Evolutionary conservation across 2,113 vertebrate genomes (phyloP), one percentile per base, ranked within the genome.

Genomic region (Festucalex cinctus): DNA sequence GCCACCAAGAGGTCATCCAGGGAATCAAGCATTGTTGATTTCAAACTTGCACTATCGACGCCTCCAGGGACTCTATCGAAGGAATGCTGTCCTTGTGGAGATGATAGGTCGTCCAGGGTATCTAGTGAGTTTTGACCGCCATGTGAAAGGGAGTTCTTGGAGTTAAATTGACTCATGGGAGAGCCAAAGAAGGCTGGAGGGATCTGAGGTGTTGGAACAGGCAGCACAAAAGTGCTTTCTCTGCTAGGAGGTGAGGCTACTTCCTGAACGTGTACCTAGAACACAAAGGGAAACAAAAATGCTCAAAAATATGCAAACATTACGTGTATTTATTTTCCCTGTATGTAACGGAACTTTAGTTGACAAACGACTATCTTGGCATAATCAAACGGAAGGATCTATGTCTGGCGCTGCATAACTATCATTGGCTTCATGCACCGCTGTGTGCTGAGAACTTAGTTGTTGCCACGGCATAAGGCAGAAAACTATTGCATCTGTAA

Each of bases 141-240:
- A 0, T 74, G 76, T 0, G 91, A 84, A 0, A 95, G 93, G 41
- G 85, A 87, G 66, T 96, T 95, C 87, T 94, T 88, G 59, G 85
- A 59, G 83, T 88, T 86, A 58, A 92, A 74, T 1, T 76, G 81
- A 69, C 58, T 78, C 46, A 84, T 39, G 0, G 79, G 22, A 0
- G 88, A 85, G 66, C 6, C 78, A 79, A 91, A 93, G 76, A 95
- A 92, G 12, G 94, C 94, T 44, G 81, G 92, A 77, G 90, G 94
- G 63, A 89, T 94, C 87, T 14, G 93, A 77, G 86, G 94, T 70
- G 88, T 88, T 0, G 95, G 92, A 0, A 91, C 88, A 0, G 96
- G 93, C 53, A 96, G 90, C 48, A 63, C 56, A 0, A 56, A 16
- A 6, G 62, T 48, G 36, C 71, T 28, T 0, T 48, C 48, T 87